Evolutionary conservation across 2,113 vertebrate genomes (phyloP).

Genomic region (Tinamus guttatus): DNA sequence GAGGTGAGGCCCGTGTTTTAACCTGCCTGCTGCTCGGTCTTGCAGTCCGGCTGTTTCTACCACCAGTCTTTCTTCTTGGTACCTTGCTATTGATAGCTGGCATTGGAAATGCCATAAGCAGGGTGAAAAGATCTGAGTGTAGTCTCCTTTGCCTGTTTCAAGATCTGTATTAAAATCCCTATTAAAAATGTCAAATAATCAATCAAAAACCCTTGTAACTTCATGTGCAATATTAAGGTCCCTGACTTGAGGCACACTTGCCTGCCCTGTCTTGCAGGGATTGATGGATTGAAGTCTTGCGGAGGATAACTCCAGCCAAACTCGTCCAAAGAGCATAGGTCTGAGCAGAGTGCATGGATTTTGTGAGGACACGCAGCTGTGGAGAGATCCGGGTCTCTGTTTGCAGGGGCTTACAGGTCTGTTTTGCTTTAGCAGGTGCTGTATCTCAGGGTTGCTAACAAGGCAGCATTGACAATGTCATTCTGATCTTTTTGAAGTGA

Average conservation of each 20-base stretch:
- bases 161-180: not conserved
- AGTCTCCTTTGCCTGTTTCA: not conserved
- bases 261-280: not conserved
- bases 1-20: not conserved
- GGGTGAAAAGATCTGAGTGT: not conserved
- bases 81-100: not conserved
- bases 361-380: not conserved
- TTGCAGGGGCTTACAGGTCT: too few relatives aligned
- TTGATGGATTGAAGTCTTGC: not conserved
- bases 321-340: not conserved
- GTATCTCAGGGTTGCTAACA: not conserved
- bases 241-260: not conserved
- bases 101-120: not conserved
- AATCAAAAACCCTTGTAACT: rapidly evolving
- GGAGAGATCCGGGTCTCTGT: not conserved
- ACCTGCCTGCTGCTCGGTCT: not conserved
- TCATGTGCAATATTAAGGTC: not conserved
- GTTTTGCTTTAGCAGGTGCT: not conserved
- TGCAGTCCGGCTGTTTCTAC: not conserved
- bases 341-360: not conserved
- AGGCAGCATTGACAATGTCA: not conserved
- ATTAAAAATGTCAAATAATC: not conserved
- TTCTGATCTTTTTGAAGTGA: not conserved
- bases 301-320: not conserved
- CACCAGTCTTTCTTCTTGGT: not conserved